These are phyloP conservation scores for Lycophotia porphyrea DNA, from an alignment of 2,888 invertebrate species.

Conservation along the genomic window DNA sequence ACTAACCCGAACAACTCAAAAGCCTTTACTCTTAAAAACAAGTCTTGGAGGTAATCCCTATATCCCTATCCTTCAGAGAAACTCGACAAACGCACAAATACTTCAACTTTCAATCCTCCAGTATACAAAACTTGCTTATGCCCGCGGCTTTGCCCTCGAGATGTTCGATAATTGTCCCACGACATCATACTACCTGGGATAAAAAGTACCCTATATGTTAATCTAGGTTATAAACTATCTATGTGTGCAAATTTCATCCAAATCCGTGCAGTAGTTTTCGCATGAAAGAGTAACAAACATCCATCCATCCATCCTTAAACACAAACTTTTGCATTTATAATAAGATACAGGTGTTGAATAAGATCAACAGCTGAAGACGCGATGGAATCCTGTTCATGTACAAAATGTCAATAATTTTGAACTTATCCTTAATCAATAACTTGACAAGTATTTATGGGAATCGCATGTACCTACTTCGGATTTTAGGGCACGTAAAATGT, in stretches of 20 bases:
- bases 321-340: too few species aligned
- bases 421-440: constrained; percentile 62
- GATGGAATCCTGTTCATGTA: constrained; percentile 20
- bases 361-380: constrained; percentile 26
- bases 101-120: neutral
- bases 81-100: neutral
- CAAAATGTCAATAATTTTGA: constrained; percentile 57
- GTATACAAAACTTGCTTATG: too few species aligned
- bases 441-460: constrained; percentile 63
- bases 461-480: constrained; percentile 51
- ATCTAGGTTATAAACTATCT: too few species aligned
- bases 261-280: too few species aligned
- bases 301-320: too few species aligned
- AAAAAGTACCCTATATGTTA: too few species aligned
- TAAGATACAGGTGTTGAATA: constrained; percentile 9
- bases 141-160: too few species aligned
- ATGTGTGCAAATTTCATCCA: too few species aligned
- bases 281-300: too few species aligned
- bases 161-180: too few species aligned
- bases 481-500: constrained; percentile 58
- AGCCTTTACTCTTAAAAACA: neutral
- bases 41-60: neutral
- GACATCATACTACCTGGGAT: too few species aligned
- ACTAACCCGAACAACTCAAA: neutral
- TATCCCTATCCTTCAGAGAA: neutral